Evolutionary conservation across 2,888 invertebrate genomes (phyloP), one percentile per base, ranked within the genome.

Genomic region (Drosophila macrospina): DNA sequence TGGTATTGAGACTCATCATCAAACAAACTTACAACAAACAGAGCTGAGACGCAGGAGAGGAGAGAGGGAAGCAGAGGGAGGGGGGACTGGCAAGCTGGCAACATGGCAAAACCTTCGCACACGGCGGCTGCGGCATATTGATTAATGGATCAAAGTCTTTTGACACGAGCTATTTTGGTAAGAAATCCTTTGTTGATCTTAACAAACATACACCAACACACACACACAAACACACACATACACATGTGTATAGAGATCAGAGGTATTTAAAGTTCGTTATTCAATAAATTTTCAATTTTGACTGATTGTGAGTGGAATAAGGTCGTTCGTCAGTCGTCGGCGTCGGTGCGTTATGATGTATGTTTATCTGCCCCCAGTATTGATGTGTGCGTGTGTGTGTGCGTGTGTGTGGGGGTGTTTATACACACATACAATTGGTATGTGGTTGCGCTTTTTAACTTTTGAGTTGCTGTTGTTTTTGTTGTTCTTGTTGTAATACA

Each of bases 141-240:
- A 91, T 91, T 91, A 91, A 91, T 91, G 91, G 91, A 91, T 91
- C 91, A 91, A 91, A 91, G 91, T 88, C 91, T 91, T 91, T 91
- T 91, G 91, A 91, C 91, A 91, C 91, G 91, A 91, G 91, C 91
- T 91, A 90, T 90, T 91, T 91, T 89, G 87, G 90, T 88, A 86
- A 87, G 80, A 86, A 91, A 87, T 90, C 90, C 89, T 89, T 91
- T 91, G 91, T 91, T 91, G 91, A 90, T 90, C 89, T 90, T 90
- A 88, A 87, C 87, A 89, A 83, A 90, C 74, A 86, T 69, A 69
- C 60, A 79, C 30, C 45, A 44, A 41, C 68, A 78, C 67, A 69
- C 64, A 59, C 66, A 65, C 61, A 52, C 47, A 66, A 41, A 59
- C 15, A 56, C 56, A 47, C 44, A 24, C 20, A 15, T 32, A 42